phyloP scores from a whole-genome alignment of 2,113 vertebrate species.

The Sprattus sprattus region DNA sequence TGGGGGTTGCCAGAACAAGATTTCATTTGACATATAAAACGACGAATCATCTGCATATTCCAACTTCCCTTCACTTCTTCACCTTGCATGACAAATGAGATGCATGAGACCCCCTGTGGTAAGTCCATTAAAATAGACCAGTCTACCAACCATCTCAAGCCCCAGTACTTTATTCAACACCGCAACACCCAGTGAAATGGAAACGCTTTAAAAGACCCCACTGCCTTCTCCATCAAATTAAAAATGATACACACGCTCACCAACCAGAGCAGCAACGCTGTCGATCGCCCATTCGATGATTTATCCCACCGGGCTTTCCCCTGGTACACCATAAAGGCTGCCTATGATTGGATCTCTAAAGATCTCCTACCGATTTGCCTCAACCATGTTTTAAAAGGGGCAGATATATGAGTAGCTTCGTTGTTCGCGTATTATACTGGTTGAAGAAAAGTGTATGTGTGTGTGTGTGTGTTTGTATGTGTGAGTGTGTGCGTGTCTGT shows the following conservation, averaged over 20 bases:
- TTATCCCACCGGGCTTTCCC: not conserved
- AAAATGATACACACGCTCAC: conserved; percentile 19
- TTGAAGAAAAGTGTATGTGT: not conserved
- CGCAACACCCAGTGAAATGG: conserved; percentile 29
- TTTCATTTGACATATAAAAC: conserved; percentile 33
- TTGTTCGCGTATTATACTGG: not conserved
- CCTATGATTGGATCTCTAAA: conserved; percentile 33
- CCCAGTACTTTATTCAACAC: conserved; percentile 25
- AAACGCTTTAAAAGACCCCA: conserved; percentile 22
- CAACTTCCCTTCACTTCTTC: conserved; percentile 20
- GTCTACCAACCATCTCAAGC: conserved; percentile 26
- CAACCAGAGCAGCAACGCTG: not conserved
- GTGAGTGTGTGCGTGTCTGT: not conserved
- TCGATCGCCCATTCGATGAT: conserved; percentile 28
- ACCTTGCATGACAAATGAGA: conserved; percentile 28
- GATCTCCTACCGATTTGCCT: not conserved
- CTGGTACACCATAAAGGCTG: not conserved
- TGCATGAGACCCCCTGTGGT: conserved; percentile 27
- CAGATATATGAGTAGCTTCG: not conserved
- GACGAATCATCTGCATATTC: conserved; percentile 29
- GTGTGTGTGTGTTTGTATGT: not conserved
- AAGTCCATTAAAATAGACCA: conserved; percentile 21
- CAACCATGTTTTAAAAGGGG: not conserved
- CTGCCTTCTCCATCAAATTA: not conserved
- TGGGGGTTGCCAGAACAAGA: not conserved